Evolutionary conservation across 35 echinoderm and acorn worm genomes (phyloP), one percentile per base, ranked within the genome.

Genomic region (Chiridota heheva): DNA sequence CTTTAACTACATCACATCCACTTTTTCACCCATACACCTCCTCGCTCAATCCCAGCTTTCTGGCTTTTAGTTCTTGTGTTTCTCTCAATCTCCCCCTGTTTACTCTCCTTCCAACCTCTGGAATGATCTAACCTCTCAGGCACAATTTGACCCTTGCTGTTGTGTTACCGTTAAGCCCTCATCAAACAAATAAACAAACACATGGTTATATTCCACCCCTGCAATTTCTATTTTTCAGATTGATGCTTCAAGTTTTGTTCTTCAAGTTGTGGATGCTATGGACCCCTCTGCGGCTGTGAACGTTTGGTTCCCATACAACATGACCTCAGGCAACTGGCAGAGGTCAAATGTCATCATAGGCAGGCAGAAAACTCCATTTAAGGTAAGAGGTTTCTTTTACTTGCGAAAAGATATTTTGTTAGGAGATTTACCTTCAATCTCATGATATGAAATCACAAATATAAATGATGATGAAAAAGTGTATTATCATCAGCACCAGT

Each of bases 311-410:
- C 45, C 66, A 18, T 20, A 17, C 0, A 27, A 17, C 0, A 46
- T 31, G 2, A 71, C 49, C 7, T 60, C 36, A 1, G 53, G 64
- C 0, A 42, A 44, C 3, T 84, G 81, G 81, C 10, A 42, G n/a
- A 70, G 73, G 7, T 35, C 55, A 22, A 69, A 17, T 58, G 81
- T 84, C 1, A 68, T 65, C 20, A 53, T 84, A 4, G 81, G 81
- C 7, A 39, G 81, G 30, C 34, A 59, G 34, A 70, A 36, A 34
- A 32, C 28, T 55, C 18, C 31, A 31, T 84, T 71, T 70, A 49
- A 84, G 67, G 81, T 84, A 45, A 74, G 24, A 55, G 15, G 49
- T 55, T 55, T 15, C 49, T n/a, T n/a, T n/a, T n/a, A n/a, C n/a
- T n/a, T n/a, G n/a, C n/a, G n/a, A n/a, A n/a, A n/a, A n/a, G n/a